A percentile compares a stretch with the other conserved stretches of the same genome.
phyloP scores from a whole-genome alignment of 2,888 invertebrate genomes.

The Oscheius sp. region DNA sequence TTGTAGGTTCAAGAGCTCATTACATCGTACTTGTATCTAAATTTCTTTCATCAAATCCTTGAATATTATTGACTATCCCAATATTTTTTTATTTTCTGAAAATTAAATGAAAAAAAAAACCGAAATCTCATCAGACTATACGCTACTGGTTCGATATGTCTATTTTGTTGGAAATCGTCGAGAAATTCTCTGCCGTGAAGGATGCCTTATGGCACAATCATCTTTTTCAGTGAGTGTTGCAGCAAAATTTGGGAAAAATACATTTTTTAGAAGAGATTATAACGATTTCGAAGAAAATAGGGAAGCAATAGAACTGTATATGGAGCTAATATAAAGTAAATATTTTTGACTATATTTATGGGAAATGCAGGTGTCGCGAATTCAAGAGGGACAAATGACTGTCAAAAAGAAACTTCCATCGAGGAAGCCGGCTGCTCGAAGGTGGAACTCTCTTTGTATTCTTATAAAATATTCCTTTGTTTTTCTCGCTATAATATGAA shows the following conservation, averaged over 20 bases:
- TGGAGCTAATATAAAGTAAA: slow-evolving; percentile 27
- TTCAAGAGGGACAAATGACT: not conserved
- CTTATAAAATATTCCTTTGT: too few species aligned
- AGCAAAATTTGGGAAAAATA: too few species aligned
- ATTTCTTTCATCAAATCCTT: too few species aligned
- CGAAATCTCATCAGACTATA: not conserved
- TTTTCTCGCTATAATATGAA: too few species aligned
- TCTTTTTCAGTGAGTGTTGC: slow-evolving; percentile 38
- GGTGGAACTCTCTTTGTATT: too few species aligned
- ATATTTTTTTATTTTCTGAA: too few species aligned
- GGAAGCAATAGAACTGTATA: slow-evolving; percentile 41
- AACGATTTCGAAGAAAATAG: slow-evolving; percentile 40
- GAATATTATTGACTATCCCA: too few species aligned
- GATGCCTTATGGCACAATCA: slow-evolving; percentile 32
- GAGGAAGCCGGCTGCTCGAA: too few species aligned
- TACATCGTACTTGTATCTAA: too few species aligned
- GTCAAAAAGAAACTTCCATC: too few species aligned
- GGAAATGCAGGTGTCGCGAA: slow-evolving; percentile 31
- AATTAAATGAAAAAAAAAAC: not conserved
- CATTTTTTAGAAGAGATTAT: slow-evolving; percentile 36
- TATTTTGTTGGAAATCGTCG: slow-evolving; percentile 23
- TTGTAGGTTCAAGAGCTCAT: too few species aligned
- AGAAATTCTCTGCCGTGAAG: slow-evolving; percentile 27
- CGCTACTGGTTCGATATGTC: slow-evolving; percentile 44
- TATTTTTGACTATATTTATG: slow-evolving; percentile 34